Percentiles rank a stretch among this genome's conserved stretches.
Conservation (phyloP, 2,113 vertebrate genomes). For the Vombatus ursinus region DNA sequence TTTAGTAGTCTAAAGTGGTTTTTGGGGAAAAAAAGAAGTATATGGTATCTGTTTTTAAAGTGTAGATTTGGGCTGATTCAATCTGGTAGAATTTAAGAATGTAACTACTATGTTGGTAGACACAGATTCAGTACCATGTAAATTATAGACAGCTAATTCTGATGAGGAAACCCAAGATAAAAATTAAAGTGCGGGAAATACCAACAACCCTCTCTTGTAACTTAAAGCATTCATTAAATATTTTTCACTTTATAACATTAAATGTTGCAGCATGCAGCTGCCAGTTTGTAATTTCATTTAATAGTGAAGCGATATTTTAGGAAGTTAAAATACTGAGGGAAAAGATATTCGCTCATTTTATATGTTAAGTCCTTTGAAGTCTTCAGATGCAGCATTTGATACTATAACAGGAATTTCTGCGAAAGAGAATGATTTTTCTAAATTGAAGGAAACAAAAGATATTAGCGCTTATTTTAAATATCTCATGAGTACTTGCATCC, state of each 20-base stretch:
- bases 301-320: conserved; percentile 44
- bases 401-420: no score
- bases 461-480: conserved; percentile 61
- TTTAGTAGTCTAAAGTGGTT: neutral
- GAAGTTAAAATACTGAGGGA: conserved; percentile 52
- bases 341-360: conserved; percentile 50
- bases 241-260: neutral
- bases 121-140: neutral
- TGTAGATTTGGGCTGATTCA: neutral
- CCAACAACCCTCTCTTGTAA: neutral
- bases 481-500: conserved; percentile 54
- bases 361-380: conserved; percentile 34
- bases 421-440: conserved; percentile 47
- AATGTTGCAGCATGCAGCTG: neutral
- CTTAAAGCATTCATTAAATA: neutral
- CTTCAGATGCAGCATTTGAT: no score
- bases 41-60: neutral
- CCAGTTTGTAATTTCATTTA: conserved; percentile 8
- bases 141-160: neutral
- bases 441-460: conserved; percentile 41
- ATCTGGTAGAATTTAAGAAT: neutral
- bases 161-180: neutral
- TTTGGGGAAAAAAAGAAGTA: conserved; percentile 3
- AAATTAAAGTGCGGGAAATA: neutral
- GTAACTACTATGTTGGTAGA: conserved; percentile 12